These are phyloP conservation scores for Martes martes DNA, from an alignment of 2,113 vertebrate genomes.

Conservation along the genomic window DNA sequence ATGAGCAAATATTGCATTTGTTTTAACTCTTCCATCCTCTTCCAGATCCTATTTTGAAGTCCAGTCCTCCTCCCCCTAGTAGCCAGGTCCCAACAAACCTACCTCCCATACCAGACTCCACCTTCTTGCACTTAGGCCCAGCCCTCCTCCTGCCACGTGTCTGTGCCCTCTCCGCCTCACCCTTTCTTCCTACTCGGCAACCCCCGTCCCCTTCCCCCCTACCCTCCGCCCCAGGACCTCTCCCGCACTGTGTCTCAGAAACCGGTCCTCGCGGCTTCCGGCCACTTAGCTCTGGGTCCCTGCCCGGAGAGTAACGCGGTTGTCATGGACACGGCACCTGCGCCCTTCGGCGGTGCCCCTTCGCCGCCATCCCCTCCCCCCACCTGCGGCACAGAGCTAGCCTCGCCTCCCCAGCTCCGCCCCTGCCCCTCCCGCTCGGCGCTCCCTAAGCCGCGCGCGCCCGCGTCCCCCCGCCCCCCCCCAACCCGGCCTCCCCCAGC, in stretches of 20 bases:
- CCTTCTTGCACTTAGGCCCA: neutral
- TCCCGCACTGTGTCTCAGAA: neutral
- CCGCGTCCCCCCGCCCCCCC: neutral
- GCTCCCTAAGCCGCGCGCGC: conserved; percentile 1
- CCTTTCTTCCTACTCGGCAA: neutral
- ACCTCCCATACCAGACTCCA: neutral
- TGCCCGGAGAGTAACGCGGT: conserved; percentile 62
- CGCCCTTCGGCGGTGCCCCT: conserved; percentile 49
- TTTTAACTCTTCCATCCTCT: neutral
- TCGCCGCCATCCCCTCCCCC: conserved; percentile 11
- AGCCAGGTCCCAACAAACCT: neutral
- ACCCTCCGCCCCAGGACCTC: neutral
- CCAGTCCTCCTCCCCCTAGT: neutral
- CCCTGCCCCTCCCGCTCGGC: conserved; percentile 28
- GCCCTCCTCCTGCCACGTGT: neutral
- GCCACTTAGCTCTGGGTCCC: neutral
- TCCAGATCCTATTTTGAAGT: neutral
- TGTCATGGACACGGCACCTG: conserved; percentile 76
- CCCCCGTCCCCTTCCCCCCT: neutral
- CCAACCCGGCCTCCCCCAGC: neutral
- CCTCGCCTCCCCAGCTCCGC: neutral
- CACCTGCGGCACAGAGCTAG: neutral
- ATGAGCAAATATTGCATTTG: neutral
- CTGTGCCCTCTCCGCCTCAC: neutral
- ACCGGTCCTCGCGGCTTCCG: accelerated